Conservation (phyloP, 2,888 invertebrate species). For the Meloe dianella region DNA sequence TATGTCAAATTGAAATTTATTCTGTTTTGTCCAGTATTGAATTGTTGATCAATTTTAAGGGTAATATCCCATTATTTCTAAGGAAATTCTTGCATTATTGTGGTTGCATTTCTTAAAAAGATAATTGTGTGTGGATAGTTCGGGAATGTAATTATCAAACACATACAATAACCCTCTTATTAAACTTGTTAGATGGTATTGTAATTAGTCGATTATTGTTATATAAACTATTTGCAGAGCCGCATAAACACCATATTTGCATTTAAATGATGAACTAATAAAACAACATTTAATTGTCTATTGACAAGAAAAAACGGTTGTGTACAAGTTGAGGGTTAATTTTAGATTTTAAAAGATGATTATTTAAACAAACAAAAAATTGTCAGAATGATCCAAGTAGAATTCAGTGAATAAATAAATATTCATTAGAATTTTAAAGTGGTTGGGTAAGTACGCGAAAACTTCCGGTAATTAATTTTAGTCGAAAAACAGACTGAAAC, state of each 20-base stretch:
- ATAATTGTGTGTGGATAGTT: not conserved
- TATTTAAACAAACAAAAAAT: not conserved
- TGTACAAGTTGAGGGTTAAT: not conserved
- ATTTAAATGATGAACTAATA: conserved; percentile 25
- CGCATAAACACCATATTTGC: conserved; percentile 26
- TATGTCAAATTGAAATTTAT: not conserved
- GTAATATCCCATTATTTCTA: not conserved
- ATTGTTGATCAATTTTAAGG: not conserved
- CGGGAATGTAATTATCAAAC: not conserved
- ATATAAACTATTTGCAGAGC: conserved; percentile 26
- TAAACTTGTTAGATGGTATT: not conserved
- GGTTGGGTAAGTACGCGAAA: not conserved
- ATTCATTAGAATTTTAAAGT: conserved; percentile 13
- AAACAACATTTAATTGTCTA: conserved; percentile 12
- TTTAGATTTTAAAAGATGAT: not conserved
- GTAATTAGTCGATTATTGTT: conserved; percentile 5
- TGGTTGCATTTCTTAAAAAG: not conserved
- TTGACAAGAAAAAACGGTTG: not conserved
- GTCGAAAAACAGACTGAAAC: conserved; percentile 2
- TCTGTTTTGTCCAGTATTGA: not conserved
- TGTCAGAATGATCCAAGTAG: conserved; percentile 19
- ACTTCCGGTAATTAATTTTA: conserved; percentile 4
- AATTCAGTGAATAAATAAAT: conserved; percentile 14
- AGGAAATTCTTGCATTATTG: not conserved
- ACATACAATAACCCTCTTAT: not conserved